phyloP scores from a whole-genome alignment of 2,888 invertebrate genomes.

The Ametastegia equiseti region DNA sequence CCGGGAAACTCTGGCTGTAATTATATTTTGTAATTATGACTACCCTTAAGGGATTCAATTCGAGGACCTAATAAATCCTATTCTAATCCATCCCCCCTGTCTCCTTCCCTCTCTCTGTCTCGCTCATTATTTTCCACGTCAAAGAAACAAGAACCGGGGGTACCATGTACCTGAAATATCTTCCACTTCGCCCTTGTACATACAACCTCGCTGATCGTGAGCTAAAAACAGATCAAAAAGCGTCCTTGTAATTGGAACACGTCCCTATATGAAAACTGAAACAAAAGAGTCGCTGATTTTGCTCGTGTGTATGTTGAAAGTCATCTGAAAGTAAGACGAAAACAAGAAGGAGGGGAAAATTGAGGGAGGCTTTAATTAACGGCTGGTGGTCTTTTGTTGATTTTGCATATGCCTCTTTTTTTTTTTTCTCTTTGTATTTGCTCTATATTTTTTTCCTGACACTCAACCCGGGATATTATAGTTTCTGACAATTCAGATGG shows the following conservation, averaged over 20 bases:
- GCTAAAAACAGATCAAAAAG: background rate
- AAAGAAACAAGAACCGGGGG: constrained; percentile 1
- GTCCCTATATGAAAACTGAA: background rate
- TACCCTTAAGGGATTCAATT: constrained; percentile 2
- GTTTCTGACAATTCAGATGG: background rate
- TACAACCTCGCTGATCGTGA: background rate
- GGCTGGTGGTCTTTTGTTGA: background rate
- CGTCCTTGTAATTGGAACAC: background rate
- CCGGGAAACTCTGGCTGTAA: background rate
- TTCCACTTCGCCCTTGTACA: background rate
- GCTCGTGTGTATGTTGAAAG: background rate
- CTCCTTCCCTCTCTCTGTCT: background rate
- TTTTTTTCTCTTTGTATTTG: too few relatives aligned
- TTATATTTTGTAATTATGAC: constrained; percentile 13
- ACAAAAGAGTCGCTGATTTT: constrained; percentile 31
- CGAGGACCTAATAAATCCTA: constrained; percentile 3
- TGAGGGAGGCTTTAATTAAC: background rate
- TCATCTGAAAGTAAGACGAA: background rate
- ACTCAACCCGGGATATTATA: background rate
- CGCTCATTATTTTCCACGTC: background rate
- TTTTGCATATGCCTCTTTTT: background rate
- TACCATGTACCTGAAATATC: background rate
- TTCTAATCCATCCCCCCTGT: constrained; percentile 22
- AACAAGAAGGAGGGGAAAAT: background rate
- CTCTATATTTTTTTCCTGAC: background rate